A percentile compares a stretch with the other conserved stretches of the same genome.
Evolutionary conservation across 2,797 vertebrate species (phyloP).

Genomic region (Hephaestus fuliginosus): DNA sequence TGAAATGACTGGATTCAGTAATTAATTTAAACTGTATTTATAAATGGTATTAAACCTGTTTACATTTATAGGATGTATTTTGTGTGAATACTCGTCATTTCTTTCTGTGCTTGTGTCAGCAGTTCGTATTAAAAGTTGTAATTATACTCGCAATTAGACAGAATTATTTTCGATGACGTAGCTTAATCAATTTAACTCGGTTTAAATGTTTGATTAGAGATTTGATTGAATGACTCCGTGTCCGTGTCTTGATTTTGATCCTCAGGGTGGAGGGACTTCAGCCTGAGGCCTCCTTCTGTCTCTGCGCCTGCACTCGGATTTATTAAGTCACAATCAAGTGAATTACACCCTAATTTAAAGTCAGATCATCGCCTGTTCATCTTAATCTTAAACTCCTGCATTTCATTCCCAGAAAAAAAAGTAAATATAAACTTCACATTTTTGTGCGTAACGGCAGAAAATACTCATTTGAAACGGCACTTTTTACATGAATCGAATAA

Average conservation of each 20-base stretch:
- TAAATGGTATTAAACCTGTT: not conserved
- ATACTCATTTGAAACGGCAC: not conserved
- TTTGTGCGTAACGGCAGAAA: conserved; percentile 2
- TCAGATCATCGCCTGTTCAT: not conserved
- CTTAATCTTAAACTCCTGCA: not conserved
- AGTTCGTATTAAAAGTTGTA: not conserved
- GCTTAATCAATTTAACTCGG: not conserved
- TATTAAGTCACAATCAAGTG: not conserved
- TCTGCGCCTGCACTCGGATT: not conserved
- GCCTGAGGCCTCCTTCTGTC: conserved; percentile 12
- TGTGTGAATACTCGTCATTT: not conserved
- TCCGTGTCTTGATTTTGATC: not conserved
- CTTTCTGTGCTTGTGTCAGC: too few relatives aligned
- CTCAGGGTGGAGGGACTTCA: not conserved
- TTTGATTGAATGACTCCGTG: not conserved
- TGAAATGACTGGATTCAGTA: not conserved
- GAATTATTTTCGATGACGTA: not conserved
- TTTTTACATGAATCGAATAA: not conserved
- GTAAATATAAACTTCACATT: not conserved
- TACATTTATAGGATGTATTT: not conserved
- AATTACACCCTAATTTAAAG: not conserved
- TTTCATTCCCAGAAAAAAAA: not conserved
- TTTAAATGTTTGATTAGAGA: not conserved
- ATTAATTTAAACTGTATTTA: not conserved
- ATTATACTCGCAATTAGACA: not conserved